Percentiles rank a stretch among this genome's conserved stretches.
These are phyloP conservation scores for Epicauta chinensis DNA, from an alignment of 1,140 invertebrate species.

Conservation along the genomic window DNA sequence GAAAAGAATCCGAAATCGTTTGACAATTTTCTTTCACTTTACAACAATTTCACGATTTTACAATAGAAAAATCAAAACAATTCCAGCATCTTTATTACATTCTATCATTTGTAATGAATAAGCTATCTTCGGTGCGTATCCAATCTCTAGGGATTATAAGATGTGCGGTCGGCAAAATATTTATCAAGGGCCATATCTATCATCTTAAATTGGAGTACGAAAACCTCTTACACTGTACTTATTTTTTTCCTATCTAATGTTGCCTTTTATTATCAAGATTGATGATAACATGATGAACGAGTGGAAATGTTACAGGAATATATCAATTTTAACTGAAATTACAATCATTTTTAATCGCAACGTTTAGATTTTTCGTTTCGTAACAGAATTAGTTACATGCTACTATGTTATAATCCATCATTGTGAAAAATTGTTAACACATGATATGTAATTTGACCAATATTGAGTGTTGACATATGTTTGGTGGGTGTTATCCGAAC, in stretches of 20 bases:
- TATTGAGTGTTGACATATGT: conserved; percentile 15
- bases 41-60: no score
- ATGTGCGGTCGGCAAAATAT: conserved; percentile 1
- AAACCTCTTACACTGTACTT: conserved; percentile 1
- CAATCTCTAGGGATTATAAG: not conserved
- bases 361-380: no score
- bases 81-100: no score
- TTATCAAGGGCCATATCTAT: conserved; percentile 10
- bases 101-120: no score
- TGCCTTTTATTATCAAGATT: conserved; percentile 7
- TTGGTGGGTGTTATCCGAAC: conserved; percentile 1
- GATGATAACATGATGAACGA: not conserved
- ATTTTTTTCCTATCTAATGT: conserved; percentile 7
- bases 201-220: conserved; percentile 5
- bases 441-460: conserved; percentile 13
- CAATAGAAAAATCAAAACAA: no score
- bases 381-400: no score
- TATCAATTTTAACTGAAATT: no score
- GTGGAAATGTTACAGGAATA: no score
- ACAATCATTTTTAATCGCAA: no score
- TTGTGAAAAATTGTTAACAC: conserved; percentile 4
- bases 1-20: no score
- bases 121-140: no score
- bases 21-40: no score
- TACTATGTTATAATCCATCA: conserved; percentile 9